phyloP scores from a whole-genome alignment of 2,888 invertebrate genomes.

The Sminthurinus aureus region DNA sequence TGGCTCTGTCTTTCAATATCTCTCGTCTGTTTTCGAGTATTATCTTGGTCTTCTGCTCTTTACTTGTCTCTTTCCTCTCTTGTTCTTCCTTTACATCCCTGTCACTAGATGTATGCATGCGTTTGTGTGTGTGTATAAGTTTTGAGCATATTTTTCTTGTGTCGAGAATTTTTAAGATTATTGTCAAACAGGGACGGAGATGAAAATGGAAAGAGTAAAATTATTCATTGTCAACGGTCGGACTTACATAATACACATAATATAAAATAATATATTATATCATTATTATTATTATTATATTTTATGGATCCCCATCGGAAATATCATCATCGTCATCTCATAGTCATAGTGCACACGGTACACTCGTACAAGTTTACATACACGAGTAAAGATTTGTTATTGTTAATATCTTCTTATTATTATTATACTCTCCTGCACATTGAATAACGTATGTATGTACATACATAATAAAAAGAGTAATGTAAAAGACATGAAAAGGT shows the following conservation, averaged over 20 bases:
- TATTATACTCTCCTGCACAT: too few relatives aligned
- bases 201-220: conserved; percentile 22
- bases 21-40: background rate
- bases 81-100: background rate
- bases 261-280: too few relatives aligned
- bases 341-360: too few relatives aligned
- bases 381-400: too few relatives aligned
- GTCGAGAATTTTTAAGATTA: conserved; percentile 12
- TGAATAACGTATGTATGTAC: too few relatives aligned
- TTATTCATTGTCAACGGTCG: conserved; percentile 15
- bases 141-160: background rate
- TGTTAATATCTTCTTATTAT: too few relatives aligned
- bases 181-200: conserved; percentile 16
- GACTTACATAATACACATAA: background rate
- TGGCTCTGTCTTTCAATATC: background rate
- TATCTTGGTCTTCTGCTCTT: too few relatives aligned
- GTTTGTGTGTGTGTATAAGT: background rate
- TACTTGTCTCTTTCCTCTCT: too few relatives aligned
- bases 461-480: background rate
- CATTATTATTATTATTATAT: too few relatives aligned
- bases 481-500: conserved; percentile 2
- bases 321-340: too few relatives aligned
- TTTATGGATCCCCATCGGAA: too few relatives aligned
- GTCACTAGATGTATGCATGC: background rate
- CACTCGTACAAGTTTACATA: too few relatives aligned